Conservation (phyloP, 2,888 invertebrate genomes). For the Furcula furcula region DNA sequence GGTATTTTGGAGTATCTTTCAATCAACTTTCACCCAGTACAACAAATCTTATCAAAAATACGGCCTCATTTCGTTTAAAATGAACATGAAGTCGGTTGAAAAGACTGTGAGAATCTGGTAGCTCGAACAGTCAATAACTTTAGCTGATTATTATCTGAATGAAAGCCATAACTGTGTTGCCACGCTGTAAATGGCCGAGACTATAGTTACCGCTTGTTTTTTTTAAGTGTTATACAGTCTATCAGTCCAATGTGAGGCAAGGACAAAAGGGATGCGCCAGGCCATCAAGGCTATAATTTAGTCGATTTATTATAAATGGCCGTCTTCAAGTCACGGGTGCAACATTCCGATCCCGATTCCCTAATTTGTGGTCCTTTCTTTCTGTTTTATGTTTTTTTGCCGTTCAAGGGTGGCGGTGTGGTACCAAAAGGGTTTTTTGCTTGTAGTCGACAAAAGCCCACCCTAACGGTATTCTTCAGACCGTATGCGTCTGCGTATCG, state of each 20-base stretch:
- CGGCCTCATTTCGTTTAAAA: too few relatives aligned
- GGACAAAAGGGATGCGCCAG: constrained; percentile 36
- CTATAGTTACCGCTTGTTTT: constrained; percentile 16
- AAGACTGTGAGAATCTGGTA: background rate
- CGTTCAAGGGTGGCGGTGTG: constrained; percentile 59
- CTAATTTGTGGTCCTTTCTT: constrained; percentile 75
- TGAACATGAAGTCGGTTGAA: too few relatives aligned
- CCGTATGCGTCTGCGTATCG: constrained; percentile 38
- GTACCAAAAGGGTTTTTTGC: constrained; percentile 62
- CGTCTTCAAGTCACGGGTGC: constrained; percentile 63
- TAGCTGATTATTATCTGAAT: constrained; percentile 3
- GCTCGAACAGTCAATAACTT: background rate
- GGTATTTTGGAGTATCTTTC: too few relatives aligned
- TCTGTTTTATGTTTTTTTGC: constrained; percentile 76
- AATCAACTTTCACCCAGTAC: too few relatives aligned
- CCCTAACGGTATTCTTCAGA: constrained; percentile 63
- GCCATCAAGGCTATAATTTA: constrained; percentile 44
- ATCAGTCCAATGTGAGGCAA: constrained; percentile 25
- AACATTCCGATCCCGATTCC: constrained; percentile 69
- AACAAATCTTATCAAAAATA: too few relatives aligned
- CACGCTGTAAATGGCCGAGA: constrained; percentile 18
- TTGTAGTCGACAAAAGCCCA: constrained; percentile 59
- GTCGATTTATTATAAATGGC: constrained; percentile 50
- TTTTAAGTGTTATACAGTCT: constrained; percentile 14
- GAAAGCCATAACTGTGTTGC: constrained; percentile 17